Base-by-base conservation (phyloP, 2,113 vertebrate genomes). In the Lasiurus borealis region DNA sequence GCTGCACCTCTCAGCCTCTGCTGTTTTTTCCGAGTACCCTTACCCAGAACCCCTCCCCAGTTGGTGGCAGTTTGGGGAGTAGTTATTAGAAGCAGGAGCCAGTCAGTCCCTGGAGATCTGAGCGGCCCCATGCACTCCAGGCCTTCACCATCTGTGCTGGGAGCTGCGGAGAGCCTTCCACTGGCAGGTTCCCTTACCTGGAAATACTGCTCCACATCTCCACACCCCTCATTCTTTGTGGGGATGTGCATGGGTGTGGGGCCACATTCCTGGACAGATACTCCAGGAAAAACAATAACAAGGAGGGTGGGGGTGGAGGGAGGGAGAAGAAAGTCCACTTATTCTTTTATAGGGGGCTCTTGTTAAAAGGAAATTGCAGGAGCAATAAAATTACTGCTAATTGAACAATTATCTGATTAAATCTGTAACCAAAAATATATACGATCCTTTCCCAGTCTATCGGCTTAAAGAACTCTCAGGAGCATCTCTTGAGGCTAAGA, bases 321-420 rank as follows among this genome's bases (percentile, higher is more conserved):
- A 44, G 29, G 16, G 7, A 59, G 16, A n/a, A 71, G 54, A 62
- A 90, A 59, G 78, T 52, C 46, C 81, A 62, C 52, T 54, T 57
- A 3, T 85, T 88, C 90, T 90, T 86, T 93, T 76, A 82, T 25
- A 83, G 52, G 88, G 80, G 80, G 13, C 44, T 94, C 88, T 91
- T 62, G 90, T 95, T 97, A 90, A 91, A 96, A 94, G 93, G 96
- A 96, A 97, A 96, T 95, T 93, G 94, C 46, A 87, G 88, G 78
- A 97, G 90, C 10, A 12, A 95, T 95, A 93, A 96, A 97, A 96
- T 97, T 77, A 95, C 94, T 66, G 84, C 94, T 98, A 96, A 98
- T 97, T 97, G 95, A 95, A 90, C 91, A 93, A 97, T 97, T 97
- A 97, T 92, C 96, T 96, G 94, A 97, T 98, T 97, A 97, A 96